Evolutionary conservation across 1,140 invertebrate genomes (phyloP), one percentile per base, ranked within the genome.

Genomic region (Sycophaga agraensis): DNA sequence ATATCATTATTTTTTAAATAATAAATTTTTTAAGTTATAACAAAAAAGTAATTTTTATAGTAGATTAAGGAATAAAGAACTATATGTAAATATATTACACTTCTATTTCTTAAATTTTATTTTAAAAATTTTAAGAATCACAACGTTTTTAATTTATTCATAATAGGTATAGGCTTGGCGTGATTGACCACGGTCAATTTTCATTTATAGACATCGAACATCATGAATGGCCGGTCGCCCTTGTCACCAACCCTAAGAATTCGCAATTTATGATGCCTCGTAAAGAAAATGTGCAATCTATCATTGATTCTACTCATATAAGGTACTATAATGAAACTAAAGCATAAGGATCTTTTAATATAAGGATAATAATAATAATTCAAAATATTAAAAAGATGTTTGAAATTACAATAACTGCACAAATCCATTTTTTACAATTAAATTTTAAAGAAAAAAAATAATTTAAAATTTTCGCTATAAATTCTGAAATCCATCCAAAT

Each of bases 201-300:
- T 92, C 93, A n/a, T 96, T 97, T 77, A 81, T 87, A 60, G 94
- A 97, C 81, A 81, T 91, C 51, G 81, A 84, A 58, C 87, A 93
- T 72, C 82, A 86, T 59, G 81, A 85, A 39, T 96, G 91, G 92
- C 94, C 94, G 19, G 79, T 94, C 12, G 84, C 90, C 42, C 75
- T 96, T 64, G 84, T 96, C 8, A 95, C 93, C 28, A 96, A 96
- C 84, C 94, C 94, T 42, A 96, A 96, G 81, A 84, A 93, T 81
- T 87, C 89, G 42, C 75, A 87, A 54, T 93, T 88, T 76, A 68
- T 81, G 16, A 86, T 93, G 78, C 88, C 89, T 9, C 75, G 80
- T 7, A 87, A 88, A 73, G 93, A 96, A 79, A 90, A 91, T 39
- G 63, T 88, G 34, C 72, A 88, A 57, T 80, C 86, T 62, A 87